These are phyloP conservation scores for Catagonus wagneri DNA, from an alignment of 2,113 vertebrate species.

Conservation along the genomic window DNA sequence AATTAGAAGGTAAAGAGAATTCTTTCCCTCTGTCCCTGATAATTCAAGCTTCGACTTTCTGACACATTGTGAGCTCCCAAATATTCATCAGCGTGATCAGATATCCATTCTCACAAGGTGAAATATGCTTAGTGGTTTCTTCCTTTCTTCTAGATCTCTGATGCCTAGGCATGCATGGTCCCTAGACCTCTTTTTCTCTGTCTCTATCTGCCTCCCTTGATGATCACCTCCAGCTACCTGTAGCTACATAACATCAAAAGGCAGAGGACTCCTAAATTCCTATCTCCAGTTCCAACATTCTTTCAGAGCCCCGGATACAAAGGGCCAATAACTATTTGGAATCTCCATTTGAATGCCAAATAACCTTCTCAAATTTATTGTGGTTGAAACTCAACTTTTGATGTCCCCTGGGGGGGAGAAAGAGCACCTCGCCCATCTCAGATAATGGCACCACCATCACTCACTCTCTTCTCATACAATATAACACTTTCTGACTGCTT, in stretches of 20 bases:
- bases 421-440: background rate
- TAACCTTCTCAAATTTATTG: background rate
- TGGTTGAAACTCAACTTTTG: background rate
- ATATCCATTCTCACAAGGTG: background rate
- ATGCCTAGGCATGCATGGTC: background rate
- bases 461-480: background rate
- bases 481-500: background rate
- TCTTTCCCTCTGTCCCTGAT: background rate
- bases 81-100: background rate
- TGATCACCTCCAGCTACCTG: background rate
- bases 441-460: background rate
- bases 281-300: background rate
- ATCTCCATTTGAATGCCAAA: background rate
- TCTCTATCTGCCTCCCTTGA: background rate
- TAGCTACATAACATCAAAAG: background rate
- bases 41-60: background rate
- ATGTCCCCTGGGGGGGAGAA: background rate
- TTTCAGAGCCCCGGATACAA: background rate
- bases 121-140: background rate
- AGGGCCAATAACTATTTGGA: background rate
- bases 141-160: background rate
- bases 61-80: background rate
- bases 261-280: background rate
- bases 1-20: background rate
- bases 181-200: background rate